These are phyloP conservation scores for Myripristis murdjan DNA, from an alignment of 2,797 vertebrate species.

Conservation along the genomic window DNA sequence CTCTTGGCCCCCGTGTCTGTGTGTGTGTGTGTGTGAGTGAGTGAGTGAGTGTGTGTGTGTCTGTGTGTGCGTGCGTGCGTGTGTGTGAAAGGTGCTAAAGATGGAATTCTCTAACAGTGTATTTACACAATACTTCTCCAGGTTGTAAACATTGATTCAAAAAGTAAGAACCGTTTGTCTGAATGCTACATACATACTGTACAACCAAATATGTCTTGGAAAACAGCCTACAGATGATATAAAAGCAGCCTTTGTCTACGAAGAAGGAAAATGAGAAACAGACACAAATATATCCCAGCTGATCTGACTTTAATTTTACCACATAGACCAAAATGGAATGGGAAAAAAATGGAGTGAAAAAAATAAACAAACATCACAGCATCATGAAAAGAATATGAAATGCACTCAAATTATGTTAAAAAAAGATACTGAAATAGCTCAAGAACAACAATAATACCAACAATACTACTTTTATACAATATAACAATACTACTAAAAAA, in stretches of 20 bases:
- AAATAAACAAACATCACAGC: not conserved
- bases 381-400: not conserved
- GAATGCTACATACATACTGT: not conserved
- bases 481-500: no score
- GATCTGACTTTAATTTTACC: not conserved
- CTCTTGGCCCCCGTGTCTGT: constrained; percentile 39
- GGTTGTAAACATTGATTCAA: constrained; percentile 13
- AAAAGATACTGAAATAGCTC: no score
- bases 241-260: not conserved
- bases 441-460: no score
- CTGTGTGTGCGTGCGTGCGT: not conserved
- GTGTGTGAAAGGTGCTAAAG: not conserved
- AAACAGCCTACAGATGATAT: not conserved
- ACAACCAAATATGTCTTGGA: not conserved
- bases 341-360: no score
- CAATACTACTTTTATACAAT: no score
- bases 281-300: not conserved
- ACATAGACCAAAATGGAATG: not conserved
- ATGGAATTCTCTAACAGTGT: constrained; percentile 41
- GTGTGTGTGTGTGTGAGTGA: constrained; percentile 16
- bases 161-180: not conserved
- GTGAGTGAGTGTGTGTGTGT: constrained; percentile 14
- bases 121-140: constrained; percentile 19
- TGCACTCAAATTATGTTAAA: no score
- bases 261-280: not conserved